phyloP scores from a whole-genome alignment of 2,888 invertebrate genomes.

The Coenonympha glycerion region DNA sequence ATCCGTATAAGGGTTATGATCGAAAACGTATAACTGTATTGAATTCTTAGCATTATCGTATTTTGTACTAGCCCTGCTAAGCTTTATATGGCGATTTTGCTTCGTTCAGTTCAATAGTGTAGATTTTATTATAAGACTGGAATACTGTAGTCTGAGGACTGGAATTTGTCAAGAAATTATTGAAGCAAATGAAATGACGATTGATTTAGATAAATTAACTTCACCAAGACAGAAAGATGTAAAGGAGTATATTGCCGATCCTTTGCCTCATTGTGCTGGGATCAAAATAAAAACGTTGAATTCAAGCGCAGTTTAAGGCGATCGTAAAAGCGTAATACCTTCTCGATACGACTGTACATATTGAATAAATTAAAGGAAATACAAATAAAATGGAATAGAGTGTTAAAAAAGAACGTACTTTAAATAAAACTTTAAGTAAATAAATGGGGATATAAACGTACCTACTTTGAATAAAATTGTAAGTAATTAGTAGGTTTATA shows the following conservation, averaged over 20 bases:
- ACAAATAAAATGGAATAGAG: slow-evolving; percentile 4
- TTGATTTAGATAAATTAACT: neutral
- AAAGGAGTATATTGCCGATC: neutral
- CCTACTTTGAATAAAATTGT: no score
- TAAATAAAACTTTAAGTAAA: neutral
- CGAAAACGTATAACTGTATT: no score
- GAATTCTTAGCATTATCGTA: no score
- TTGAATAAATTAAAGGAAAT: slow-evolving; percentile 9
- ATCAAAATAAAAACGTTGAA: slow-evolving; percentile 9
- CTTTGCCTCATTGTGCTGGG: neutral
- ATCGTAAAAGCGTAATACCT: slow-evolving; percentile 8
- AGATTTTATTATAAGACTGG: no score
- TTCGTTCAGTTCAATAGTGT: no score
- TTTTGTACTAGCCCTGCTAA: no score
- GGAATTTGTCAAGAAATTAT: no score
- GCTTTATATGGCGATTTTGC: no score
- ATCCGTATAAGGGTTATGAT: no score
- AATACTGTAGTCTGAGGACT: no score
- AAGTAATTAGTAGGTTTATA: no score
- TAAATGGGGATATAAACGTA: no score
- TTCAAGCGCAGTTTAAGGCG: slow-evolving; percentile 5
- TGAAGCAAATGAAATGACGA: neutral
- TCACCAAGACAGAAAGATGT: neutral
- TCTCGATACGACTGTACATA: slow-evolving; percentile 8
- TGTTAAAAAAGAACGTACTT: neutral